Evolutionary conservation across 2,113 vertebrate species (phyloP), one percentile per base, ranked within the genome.

Genomic region (Daubentonia madagascariensis): DNA sequence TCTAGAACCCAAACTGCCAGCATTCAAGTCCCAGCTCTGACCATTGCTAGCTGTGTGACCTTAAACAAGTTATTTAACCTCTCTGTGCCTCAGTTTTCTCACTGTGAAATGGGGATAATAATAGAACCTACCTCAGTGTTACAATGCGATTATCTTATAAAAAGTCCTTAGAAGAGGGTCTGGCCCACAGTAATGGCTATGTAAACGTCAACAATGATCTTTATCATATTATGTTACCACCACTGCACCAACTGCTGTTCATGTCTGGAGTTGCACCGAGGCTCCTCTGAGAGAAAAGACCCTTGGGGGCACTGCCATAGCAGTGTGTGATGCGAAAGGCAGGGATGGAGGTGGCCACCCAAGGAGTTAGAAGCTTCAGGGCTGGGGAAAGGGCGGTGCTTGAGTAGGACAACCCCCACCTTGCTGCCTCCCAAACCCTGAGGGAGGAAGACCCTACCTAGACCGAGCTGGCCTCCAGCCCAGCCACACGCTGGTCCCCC

Each of bases 401-500:
- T 3, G 4, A 52, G 76, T 17, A 61, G 18, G 40, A 13, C 37
- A 25, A 25, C 28, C n/a, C 30, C 8, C 20, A n/a, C 28, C 25
- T 45, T 5, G 5, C 25, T 8, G 37, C 76, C n/a, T 52, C 37
- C 28, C 67, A 25, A 40, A 59, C 59, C 4, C 14, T 5, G 28
- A 61, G 25, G 30, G 48, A 48, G 18, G 45, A 30, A 23, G n/a
- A 23, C 78, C 37, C 72, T 16, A 1, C 10, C 22, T 5, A 43
- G n/a, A 23, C 73, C 28, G 1, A 30, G 63, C 25, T 2, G 61
- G 25, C 20, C 72, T 40, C 57, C 48, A 23, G 37, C 30, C 35
- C 11, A 22, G 37, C 35, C 50, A 1, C 8, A 3, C 28, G 0
- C 22, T 0, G 22, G 1, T 1, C 18, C 10, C 35, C 37, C 4